Base-by-base conservation (phyloP, 2,797 vertebrate genomes). In the Vipera ursinii region DNA sequence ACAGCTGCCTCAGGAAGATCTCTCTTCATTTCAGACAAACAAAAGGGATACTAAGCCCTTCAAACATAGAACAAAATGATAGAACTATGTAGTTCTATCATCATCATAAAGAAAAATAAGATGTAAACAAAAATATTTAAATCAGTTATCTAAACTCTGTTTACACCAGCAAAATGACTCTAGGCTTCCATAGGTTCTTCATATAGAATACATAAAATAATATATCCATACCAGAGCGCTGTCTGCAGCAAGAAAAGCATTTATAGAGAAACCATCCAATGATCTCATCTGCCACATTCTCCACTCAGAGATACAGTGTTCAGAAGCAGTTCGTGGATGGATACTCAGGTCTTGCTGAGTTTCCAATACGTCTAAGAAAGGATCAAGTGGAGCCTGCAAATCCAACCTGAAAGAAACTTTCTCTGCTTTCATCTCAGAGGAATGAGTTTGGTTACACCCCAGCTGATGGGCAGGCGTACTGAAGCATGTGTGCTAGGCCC, bases 361-460 rank as follows among this genome's bases (percentile, higher is more conserved):
- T 86, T 57, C 32, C 0, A 0, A 90, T 0, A 4, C 94, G 20
- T 44, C 26, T 0, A 1, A 86, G 0, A 17, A 90, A 57, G 89
- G 3, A 2, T 28, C 28, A 85, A 89, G 69, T 59, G 87, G 20
- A 53, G 17, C 28, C 38, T 0, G 1, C 20, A 86, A 89, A 56
- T 89, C 20, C 56, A 44, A 91, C 87, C n/a, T 0, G 38, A 86
- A 82, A 48, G 0, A 7, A 95, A 89, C 57, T 57, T 90, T 93
- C 51, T 69, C 89, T 94, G 88, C 61, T 95, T 95, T 94, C 95
- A 88, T 3, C 89, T 95, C 87, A 12, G 38, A 0, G 6, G 56
- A 89, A 91, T 38, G 91, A 9, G 89, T 87, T 95, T 90, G 89
- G 95, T 94, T 95, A 95, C 95, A 95, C 94, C 94, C 95, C 94